phyloP scores from a whole-genome alignment of 2,888 invertebrate genomes.

The Acleris emargana region DNA sequence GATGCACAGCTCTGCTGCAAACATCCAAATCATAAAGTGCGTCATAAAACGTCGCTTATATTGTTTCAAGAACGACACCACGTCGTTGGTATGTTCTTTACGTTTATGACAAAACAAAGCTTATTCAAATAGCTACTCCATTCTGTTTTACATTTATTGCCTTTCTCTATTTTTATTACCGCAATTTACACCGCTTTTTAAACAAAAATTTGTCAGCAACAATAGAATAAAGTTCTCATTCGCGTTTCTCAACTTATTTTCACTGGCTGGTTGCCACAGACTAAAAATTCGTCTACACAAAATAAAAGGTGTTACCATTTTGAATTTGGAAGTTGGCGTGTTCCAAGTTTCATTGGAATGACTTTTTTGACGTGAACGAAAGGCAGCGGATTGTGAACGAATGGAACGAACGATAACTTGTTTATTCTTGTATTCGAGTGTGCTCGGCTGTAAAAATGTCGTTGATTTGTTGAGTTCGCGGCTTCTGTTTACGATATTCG shows the following conservation, averaged over 20 bases:
- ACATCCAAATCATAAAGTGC: no score
- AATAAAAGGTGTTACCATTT: conserved; percentile 72
- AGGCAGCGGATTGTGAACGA: conserved; percentile 23
- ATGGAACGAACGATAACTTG: conserved; percentile 32
- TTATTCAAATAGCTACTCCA: not conserved
- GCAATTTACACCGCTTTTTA: not conserved
- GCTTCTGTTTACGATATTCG: conserved; percentile 4
- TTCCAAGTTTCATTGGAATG: conserved; percentile 45
- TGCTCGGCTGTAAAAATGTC: conserved; percentile 24
- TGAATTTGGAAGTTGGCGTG: conserved; percentile 62
- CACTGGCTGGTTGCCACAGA: conserved; percentile 71
- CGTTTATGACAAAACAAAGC: no score
- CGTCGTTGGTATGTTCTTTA: no score
- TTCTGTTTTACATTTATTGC: not conserved
- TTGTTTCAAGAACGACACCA: no score
- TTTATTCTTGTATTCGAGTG: conserved; percentile 29
- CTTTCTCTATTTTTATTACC: conserved; percentile 8
- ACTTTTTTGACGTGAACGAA: conserved; percentile 30
- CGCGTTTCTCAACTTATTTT: conserved; percentile 36
- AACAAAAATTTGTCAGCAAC: not conserved
- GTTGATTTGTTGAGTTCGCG: conserved; percentile 19
- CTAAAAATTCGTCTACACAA: conserved; percentile 63
- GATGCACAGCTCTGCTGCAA: no score
- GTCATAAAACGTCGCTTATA: no score
- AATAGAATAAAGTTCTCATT: conserved; percentile 47